A percentile compares a stretch with the other conserved stretches of the same genome.
Evolutionary conservation across 1,140 invertebrate genomes (phyloP).

Genomic region (Drosophila hydei): DNA sequence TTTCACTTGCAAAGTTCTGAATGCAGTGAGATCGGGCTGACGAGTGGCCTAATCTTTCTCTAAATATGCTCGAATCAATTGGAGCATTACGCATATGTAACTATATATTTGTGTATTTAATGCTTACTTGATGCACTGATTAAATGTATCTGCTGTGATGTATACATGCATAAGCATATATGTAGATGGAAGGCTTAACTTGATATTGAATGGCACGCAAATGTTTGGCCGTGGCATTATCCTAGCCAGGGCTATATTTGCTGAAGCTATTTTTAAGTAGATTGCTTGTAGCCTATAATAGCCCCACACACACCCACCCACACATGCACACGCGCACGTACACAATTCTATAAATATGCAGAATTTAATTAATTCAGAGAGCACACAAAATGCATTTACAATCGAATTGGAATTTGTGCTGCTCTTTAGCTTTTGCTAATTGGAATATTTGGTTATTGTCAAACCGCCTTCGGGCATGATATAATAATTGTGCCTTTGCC

Average conservation of each 20-base stretch:
- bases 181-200: neutral
- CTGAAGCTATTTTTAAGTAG: neutral
- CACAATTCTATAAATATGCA: neutral
- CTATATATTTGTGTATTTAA: too few relatives aligned
- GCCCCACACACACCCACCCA: too few relatives aligned
- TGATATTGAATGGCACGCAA: neutral
- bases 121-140: too few relatives aligned
- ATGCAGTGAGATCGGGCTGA: too few relatives aligned
- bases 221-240: neutral
- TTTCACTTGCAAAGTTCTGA: too few relatives aligned
- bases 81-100: too few relatives aligned
- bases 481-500: constrained; percentile 14
- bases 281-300: neutral
- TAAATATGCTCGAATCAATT: too few relatives aligned
- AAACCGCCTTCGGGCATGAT: constrained; percentile 13
- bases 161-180: neutral
- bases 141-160: too few relatives aligned
- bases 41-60: too few relatives aligned
- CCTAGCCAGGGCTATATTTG: neutral
- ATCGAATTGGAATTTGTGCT: constrained; percentile 6
- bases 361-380: neutral
- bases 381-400: constrained; percentile 9
- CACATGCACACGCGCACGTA: neutral
- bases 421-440: constrained; percentile 17
- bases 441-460: constrained; percentile 34